Conservation (phyloP, 2,888 invertebrate genomes). For the Tuta absoluta region DNA sequence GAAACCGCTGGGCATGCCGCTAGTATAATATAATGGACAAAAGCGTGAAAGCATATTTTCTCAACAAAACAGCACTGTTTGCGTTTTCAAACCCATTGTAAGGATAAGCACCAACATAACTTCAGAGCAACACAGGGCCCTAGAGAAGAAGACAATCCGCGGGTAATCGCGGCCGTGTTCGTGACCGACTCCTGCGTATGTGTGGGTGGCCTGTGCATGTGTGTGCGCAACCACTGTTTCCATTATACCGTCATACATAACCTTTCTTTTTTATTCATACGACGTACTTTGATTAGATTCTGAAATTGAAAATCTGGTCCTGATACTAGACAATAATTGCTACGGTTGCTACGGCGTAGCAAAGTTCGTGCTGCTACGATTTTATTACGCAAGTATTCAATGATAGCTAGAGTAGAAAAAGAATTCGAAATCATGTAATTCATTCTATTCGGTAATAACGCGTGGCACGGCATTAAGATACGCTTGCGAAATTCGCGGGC, state of each 20-base stretch:
- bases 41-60: neutral
- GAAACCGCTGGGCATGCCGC: no score
- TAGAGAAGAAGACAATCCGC: conserved; percentile 70
- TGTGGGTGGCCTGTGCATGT: conserved; percentile 52
- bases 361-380: no score
- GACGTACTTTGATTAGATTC: neutral
- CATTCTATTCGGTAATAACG: no score
- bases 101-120: conserved; percentile 4
- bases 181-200: conserved; percentile 68
- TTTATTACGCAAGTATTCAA: no score
- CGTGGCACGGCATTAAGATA: no score
- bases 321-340: no score
- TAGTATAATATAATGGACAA: no score
- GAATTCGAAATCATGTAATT: no score
- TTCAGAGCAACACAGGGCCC: conserved; percentile 24
- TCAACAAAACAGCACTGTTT: neutral
- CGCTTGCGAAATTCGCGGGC: no score
- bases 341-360: no score
- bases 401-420: no score
- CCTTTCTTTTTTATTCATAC: neutral
- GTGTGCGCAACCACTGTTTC: conserved; percentile 47
- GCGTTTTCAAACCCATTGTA: neutral
- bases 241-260: conserved; percentile 42
- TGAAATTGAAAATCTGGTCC: no score
- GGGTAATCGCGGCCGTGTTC: conserved; percentile 66